phyloP scores from a whole-genome alignment of 2,888 invertebrate genomes.

The Cyclophora punctaria region DNA sequence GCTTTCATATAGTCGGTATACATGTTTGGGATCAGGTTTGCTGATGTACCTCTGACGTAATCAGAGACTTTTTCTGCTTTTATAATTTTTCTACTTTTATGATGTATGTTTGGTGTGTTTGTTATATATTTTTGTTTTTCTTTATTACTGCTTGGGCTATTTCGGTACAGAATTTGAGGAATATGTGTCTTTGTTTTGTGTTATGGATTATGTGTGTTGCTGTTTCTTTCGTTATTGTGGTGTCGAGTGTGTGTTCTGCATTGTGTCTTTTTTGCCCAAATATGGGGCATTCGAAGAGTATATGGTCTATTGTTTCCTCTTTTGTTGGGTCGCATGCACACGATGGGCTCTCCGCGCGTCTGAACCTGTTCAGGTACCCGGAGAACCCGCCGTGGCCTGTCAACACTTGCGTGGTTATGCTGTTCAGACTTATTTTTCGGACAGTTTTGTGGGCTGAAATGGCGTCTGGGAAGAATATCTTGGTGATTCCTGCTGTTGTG shows the following conservation, averaged over 20 bases:
- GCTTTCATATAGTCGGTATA: no score
- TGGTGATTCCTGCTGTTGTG: neutral
- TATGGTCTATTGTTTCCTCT: neutral
- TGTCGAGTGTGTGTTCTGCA: neutral
- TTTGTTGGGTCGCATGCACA: conserved; percentile 9
- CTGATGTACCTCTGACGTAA: no score
- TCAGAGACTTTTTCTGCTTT: no score
- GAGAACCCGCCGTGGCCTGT: conserved; percentile 15
- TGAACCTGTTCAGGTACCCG: conserved; percentile 9
- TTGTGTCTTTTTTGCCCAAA: neutral
- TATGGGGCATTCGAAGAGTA: conserved; percentile 3
- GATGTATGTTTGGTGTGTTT: no score
- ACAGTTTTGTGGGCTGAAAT: conserved; percentile 1
- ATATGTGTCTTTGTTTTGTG: neutral
- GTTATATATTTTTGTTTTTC: neutral
- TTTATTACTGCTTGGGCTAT: neutral
- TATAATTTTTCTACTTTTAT: no score
- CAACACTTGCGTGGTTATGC: conserved; percentile 1
- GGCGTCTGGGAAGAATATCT: conserved; percentile 5
- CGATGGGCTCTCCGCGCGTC: conserved; percentile 9
- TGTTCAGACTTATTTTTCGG: neutral
- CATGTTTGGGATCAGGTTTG: neutral
- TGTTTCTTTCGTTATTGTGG: neutral
- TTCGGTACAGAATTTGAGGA: neutral
- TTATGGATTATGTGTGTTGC: neutral